These are phyloP conservation scores for Aporophyla lueneburgensis DNA, from an alignment of 2,888 invertebrate species.

Conservation along the genomic window DNA sequence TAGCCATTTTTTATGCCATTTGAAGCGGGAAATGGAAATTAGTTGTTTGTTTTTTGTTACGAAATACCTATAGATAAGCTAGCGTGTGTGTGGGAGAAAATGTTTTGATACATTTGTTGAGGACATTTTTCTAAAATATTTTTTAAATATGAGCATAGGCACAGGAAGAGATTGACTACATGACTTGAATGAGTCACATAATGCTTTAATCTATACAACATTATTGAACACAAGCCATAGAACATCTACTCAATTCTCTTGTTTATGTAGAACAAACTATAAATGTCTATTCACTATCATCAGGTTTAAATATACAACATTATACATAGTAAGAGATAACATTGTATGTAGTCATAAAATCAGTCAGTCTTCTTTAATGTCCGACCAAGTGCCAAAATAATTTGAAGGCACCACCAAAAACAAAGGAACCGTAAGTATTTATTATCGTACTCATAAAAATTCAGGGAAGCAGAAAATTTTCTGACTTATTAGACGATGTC, in stretches of 20 bases:
- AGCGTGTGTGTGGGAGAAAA: slow-evolving; percentile 7
- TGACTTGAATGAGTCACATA: background rate
- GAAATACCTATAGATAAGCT: slow-evolving; percentile 31
- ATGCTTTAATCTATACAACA: background rate
- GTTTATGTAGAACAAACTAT: slow-evolving; percentile 18
- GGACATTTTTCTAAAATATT: background rate
- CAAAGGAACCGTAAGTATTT: slow-evolving; percentile 75
- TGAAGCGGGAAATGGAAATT: slow-evolving; percentile 66
- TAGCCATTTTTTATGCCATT: slow-evolving; percentile 71
- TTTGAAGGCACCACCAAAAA: slow-evolving; percentile 64
- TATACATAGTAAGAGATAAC: slow-evolving; percentile 16
- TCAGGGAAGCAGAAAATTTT: slow-evolving; percentile 83
- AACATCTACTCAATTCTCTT: slow-evolving; percentile 6
- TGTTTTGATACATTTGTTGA: slow-evolving; percentile 7
- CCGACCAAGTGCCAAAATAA: slow-evolving; percentile 61
- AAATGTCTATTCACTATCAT: slow-evolving; percentile 25
- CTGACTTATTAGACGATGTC: slow-evolving; percentile 84
- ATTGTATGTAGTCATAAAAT: slow-evolving; percentile 41
- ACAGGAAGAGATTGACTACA: background rate
- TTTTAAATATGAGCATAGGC: background rate
- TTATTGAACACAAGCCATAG: slow-evolving; percentile 16
- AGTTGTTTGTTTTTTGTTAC: slow-evolving; percentile 50
- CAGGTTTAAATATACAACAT: slow-evolving; percentile 29
- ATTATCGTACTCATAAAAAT: slow-evolving; percentile 80
- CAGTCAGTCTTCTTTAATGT: slow-evolving; percentile 48